These are phyloP conservation scores for Dasysyrphus tricinctus DNA, from an alignment of 2,888 invertebrate species.

Conservation along the genomic window DNA sequence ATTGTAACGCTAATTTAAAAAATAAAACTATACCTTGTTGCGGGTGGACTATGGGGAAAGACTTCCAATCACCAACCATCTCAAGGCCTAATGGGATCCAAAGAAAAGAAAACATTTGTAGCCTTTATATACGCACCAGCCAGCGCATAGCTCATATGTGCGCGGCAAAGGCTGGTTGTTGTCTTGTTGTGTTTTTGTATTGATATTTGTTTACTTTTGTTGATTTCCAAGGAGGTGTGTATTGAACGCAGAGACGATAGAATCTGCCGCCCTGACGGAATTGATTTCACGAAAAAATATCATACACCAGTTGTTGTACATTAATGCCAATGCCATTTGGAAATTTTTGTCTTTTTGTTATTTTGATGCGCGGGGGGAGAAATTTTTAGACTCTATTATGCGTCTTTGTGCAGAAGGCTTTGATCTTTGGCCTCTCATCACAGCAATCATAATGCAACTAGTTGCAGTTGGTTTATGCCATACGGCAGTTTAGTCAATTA, in stretches of 20 bases:
- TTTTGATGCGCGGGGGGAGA: constrained; percentile 25
- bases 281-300: constrained; percentile 36
- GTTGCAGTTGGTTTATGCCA: constrained; percentile 56
- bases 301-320: constrained; percentile 48
- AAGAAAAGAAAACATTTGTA: constrained; percentile 76
- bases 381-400: constrained; percentile 20
- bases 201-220: constrained; percentile 70
- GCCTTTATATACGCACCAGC: constrained; percentile 47
- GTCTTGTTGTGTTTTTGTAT: constrained; percentile 60
- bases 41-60: constrained; percentile 35
- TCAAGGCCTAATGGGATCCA: constrained; percentile 73
- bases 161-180: constrained; percentile 37
- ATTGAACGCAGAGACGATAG: neutral
- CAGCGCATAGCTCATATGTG: neutral
- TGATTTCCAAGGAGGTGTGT: constrained; percentile 38
- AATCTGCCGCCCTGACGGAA: constrained; percentile 4
- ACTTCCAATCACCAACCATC: constrained; percentile 18
- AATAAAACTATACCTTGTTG: constrained; percentile 31
- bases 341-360: constrained; percentile 49
- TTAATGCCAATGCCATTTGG: constrained; percentile 35
- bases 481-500: constrained; percentile 54
- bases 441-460: constrained; percentile 59
- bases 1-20: constrained; percentile 73
- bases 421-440: constrained; percentile 61
- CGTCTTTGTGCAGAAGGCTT: constrained; percentile 49